These are phyloP conservation scores for Pogonophryne albipinna DNA, from an alignment of 2,797 vertebrate genomes.

Conservation along the genomic window DNA sequence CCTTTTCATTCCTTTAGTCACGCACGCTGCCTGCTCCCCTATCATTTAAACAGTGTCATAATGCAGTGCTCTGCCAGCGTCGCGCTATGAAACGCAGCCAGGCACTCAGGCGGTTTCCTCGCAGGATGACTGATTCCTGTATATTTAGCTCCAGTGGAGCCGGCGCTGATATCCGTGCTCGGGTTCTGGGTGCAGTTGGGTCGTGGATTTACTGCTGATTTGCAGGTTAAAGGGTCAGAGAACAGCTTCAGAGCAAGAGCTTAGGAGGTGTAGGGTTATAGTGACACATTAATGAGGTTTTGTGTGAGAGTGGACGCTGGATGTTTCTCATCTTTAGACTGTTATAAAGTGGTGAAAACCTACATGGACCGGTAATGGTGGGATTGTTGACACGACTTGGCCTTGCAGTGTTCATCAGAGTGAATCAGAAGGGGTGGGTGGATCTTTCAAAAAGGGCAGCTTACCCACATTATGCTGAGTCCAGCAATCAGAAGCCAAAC, in stretches of 20 bases:
- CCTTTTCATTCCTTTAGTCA: slow-evolving; percentile 35
- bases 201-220: slow-evolving; percentile 57
- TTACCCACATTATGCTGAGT: slow-evolving; percentile 58
- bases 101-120: slow-evolving; percentile 55
- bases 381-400: background rate
- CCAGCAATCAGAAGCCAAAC: slow-evolving; percentile 55
- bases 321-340: background rate
- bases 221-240: slow-evolving; percentile 55
- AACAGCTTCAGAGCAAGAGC: slow-evolving; percentile 16
- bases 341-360: background rate
- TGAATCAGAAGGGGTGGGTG: background rate
- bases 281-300: slow-evolving; percentile 35
- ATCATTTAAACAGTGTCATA: slow-evolving; percentile 55
- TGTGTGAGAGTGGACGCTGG: slow-evolving; percentile 8
- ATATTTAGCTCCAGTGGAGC: slow-evolving; percentile 74
- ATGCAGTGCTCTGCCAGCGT: slow-evolving; percentile 64
- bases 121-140: slow-evolving; percentile 67
- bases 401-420: background rate
- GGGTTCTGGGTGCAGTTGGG: slow-evolving; percentile 34
- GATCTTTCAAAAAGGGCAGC: slow-evolving; percentile 45
- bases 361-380: background rate
- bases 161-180: slow-evolving; percentile 46
- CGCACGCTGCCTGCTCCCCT: slow-evolving; percentile 26
- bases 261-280: slow-evolving; percentile 35
- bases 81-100: slow-evolving; percentile 52